phyloP scores from a whole-genome alignment of 2,797 vertebrate genomes.

The Triplophysa yarkandensis region DNA sequence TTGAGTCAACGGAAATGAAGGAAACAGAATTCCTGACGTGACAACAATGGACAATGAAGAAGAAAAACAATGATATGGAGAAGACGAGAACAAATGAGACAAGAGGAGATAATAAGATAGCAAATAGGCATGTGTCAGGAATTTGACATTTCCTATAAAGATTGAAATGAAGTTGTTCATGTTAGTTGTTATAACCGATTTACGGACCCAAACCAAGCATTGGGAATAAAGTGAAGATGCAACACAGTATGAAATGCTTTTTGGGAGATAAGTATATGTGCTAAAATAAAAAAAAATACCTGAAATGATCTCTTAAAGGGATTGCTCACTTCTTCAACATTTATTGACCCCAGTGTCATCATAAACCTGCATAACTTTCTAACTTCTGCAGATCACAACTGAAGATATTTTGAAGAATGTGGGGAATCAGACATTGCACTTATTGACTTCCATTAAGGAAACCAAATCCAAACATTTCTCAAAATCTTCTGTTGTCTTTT shows the following conservation, averaged over 20 bases:
- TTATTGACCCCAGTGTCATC: no score
- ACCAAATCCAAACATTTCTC: no score
- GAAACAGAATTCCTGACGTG: conserved; percentile 66
- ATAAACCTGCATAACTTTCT: no score
- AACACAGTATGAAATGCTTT: not conserved
- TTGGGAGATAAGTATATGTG: no score
- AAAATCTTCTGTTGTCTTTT: no score
- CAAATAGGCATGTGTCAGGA: conserved; percentile 15
- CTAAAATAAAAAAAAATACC: no score
- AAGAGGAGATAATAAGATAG: conserved; percentile 42
- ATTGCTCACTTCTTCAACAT: no score
- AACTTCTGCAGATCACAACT: no score
- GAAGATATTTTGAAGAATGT: no score
- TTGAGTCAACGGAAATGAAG: conserved; percentile 70
- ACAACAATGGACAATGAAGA: conserved; percentile 65
- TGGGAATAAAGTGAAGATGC: not conserved
- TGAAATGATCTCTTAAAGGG: not conserved
- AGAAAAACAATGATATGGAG: conserved; percentile 59
- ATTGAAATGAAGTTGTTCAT: not conserved
- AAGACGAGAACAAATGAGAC: conserved; percentile 46
- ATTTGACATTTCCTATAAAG: not conserved
- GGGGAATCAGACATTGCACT: no score
- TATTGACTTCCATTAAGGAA: no score
- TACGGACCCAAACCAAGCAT: not conserved
- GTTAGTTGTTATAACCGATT: not conserved